Conservation (phyloP, 1,140 invertebrate species). For the Bathynomus jamesi region DNA sequence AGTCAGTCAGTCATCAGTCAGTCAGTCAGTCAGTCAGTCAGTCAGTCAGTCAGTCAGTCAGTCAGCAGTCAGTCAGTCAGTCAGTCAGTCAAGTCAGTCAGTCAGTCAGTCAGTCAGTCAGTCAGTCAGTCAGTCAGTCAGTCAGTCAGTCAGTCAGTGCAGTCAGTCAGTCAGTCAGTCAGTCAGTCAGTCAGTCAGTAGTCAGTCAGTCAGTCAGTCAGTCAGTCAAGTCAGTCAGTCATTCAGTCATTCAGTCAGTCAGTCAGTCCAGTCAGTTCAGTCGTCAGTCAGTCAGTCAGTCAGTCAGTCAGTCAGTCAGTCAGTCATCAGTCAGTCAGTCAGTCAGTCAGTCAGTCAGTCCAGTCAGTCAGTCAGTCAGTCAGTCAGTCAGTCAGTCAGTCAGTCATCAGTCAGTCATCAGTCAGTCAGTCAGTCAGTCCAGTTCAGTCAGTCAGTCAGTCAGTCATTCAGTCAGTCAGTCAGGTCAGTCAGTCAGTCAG, state of each 20-base stretch:
- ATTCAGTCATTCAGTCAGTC: slow-evolving; percentile 37
- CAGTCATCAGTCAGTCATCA: slow-evolving; percentile 38
- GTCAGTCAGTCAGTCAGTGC: slow-evolving; percentile 3
- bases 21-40: slow-evolving; percentile 38
- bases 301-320: slow-evolving; percentile 38
- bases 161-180: slow-evolving; percentile 6
- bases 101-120: slow-evolving; percentile 7
- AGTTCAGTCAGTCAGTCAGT: slow-evolving; percentile 36
- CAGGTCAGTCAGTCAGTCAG: slow-evolving; percentile 35
- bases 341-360: slow-evolving; percentile 37
- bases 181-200: background rate
- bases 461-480: slow-evolving; percentile 33
- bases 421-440: slow-evolving; percentile 37
- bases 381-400: slow-evolving; percentile 37
- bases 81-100: background rate
- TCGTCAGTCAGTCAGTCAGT: slow-evolving; percentile 37
- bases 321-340: slow-evolving; percentile 33
- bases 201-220: background rate
- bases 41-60: slow-evolving; percentile 37
- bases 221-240: slow-evolving; percentile 5
- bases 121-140: slow-evolving; percentile 7
- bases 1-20: slow-evolving; percentile 37
- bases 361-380: no score
- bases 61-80: slow-evolving; percentile 27
- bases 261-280: slow-evolving; percentile 38